Base-by-base conservation (phyloP, 1,140 invertebrate species). In the Helicorthomorpha holstii region DNA sequence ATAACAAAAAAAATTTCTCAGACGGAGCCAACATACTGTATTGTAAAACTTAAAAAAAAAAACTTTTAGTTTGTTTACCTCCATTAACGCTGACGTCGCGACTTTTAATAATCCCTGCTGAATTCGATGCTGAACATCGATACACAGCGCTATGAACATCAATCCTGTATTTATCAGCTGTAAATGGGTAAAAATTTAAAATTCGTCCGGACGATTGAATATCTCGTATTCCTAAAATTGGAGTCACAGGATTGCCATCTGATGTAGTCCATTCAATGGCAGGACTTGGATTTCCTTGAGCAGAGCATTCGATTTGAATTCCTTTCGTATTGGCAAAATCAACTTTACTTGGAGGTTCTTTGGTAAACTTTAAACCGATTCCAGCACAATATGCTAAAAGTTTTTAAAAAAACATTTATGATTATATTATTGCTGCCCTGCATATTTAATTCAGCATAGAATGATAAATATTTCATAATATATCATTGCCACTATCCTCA, bases 311-410 rank as follows among this genome's bases (percentile, higher is more conserved):
- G 44, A 96, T 84, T 56, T 84, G 80, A 51, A 87, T 83, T 59
- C 90, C 91, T 26, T 87, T 92, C 46, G 86, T 89, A 67, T 95
- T 95, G 53, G 85, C 88, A 69, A 95, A 94, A 65, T 91, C 87
- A 42, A 94, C 78, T 58, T 84, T 77, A 66, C 85, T 87, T 54
- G 84, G 83, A 22, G 89, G 90, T 74, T 92, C 90, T 59, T 82
- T 83, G 50, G 89, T 77, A 69, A 94, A 94, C 48, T 91, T 83
- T 7, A 88, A 90, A 61, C 89, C 91, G n/a, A n/a, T n/a, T n/a
- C n/a, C n/a, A n/a, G n/a, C n/a, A n/a, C n/a, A n/a, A n/a, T n/a
- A n/a, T n/a, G n/a, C n/a, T n/a, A n/a, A n/a, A n/a, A n/a, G n/a
- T n/a, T n/a, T n/a, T n/a, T n/a, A n/a, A n/a, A n/a, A n/a, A n/a